Conservation (phyloP, 2,888 invertebrate species). For the Salpingus planirostris region DNA sequence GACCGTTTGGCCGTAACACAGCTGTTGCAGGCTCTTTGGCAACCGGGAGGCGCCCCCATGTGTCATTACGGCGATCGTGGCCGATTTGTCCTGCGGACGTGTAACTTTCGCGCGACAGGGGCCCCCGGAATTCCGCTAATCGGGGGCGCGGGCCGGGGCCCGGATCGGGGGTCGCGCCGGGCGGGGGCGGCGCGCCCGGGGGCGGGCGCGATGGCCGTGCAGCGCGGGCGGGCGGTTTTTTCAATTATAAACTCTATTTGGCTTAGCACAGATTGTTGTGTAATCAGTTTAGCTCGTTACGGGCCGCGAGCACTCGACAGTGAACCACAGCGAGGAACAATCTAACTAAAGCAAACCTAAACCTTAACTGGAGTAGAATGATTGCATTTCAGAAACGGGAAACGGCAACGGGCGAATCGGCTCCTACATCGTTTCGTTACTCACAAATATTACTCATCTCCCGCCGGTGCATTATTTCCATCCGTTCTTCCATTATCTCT, state of each 20-base stretch:
- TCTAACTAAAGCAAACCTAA: slow-evolving; percentile 44
- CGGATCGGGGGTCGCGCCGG: too few species aligned
- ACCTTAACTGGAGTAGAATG: slow-evolving; percentile 46
- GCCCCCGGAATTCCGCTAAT: too few species aligned
- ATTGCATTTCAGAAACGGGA: slow-evolving; percentile 40
- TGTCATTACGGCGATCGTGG: slow-evolving; percentile 10
- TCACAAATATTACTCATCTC: slow-evolving; percentile 36
- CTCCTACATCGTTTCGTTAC: slow-evolving; percentile 28
- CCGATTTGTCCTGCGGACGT: too few species aligned
- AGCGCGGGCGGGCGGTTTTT: slow-evolving; percentile 37
- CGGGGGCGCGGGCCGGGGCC: too few species aligned
- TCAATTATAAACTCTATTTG: slow-evolving; percentile 47
- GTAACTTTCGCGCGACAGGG: too few species aligned
- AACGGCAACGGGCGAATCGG: slow-evolving; percentile 20
- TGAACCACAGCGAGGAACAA: slow-evolving; percentile 43
- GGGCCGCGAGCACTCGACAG: slow-evolving; percentile 42
- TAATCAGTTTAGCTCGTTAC: slow-evolving; percentile 45
- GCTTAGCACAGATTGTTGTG: slow-evolving; percentile 46
- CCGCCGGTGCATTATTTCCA: too few species aligned
- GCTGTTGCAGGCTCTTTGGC: slow-evolving; percentile 19
- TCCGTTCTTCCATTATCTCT: too few species aligned
- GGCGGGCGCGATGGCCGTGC: too few species aligned
- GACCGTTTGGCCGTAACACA: slow-evolving; percentile 23
- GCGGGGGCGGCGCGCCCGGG: too few species aligned
- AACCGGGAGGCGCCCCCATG: slow-evolving; percentile 10